Evolutionary conservation across 2,113 vertebrate genomes (phyloP).

Genomic region (Rhabdomys dilectus): DNA sequence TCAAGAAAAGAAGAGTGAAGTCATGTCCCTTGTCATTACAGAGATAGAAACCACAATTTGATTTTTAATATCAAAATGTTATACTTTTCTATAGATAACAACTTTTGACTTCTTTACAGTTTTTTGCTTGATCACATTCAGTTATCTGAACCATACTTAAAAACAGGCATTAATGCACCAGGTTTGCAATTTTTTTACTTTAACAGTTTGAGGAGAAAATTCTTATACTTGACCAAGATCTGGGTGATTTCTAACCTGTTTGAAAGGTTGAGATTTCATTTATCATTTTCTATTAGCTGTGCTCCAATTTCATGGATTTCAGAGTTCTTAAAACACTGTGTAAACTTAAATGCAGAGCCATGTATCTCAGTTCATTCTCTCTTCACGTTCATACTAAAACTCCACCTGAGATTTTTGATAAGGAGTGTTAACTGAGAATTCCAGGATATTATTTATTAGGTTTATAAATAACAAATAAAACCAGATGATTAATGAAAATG

Average conservation of each 20-base stretch:
- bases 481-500: neutral
- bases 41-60: neutral
- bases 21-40: neutral
- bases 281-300: neutral
- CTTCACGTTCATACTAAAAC: neutral
- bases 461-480: neutral
- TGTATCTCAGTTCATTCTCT: neutral
- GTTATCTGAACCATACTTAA: neutral
- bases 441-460: neutral
- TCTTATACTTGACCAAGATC: neutral
- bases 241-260: neutral
- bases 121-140: neutral
- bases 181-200: slow-evolving; percentile 3
- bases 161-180: neutral
- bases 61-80: neutral
- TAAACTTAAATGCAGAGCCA: neutral
- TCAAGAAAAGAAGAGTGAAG: neutral
- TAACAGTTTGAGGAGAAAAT: neutral
- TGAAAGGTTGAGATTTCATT: neutral
- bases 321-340: neutral
- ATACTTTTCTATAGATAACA: neutral
- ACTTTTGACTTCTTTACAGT: neutral
- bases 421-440: neutral
- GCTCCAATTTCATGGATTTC: no score
- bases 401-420: neutral